Evolutionary conservation across 2,888 invertebrate genomes (phyloP).

Genomic region (Lamellibrachia satsuma): DNA sequence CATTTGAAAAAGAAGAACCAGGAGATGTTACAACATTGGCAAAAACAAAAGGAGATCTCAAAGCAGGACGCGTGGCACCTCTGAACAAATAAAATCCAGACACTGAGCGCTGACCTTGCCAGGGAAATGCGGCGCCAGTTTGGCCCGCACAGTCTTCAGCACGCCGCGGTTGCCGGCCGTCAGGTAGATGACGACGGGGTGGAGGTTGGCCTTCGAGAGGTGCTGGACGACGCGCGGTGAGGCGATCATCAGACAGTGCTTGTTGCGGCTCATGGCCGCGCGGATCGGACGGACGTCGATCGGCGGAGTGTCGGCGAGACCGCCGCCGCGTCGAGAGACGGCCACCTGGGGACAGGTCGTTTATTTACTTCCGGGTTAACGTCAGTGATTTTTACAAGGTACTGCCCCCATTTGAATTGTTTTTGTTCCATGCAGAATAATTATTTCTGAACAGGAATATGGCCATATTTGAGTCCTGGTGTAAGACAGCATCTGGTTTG

Average conservation of each 20-base stretch:
- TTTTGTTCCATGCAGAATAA: no score
- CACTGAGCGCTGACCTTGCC: constrained; percentile 28
- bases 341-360: neutral
- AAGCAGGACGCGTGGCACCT: no score
- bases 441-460: no score
- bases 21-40: no score
- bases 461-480: no score
- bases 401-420: no score
- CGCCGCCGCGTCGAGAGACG: neutral
- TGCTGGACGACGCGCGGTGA: constrained; percentile 38
- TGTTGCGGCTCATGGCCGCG: constrained; percentile 33
- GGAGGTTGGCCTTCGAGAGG: constrained; percentile 39
- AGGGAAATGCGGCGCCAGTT: constrained; percentile 41
- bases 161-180: constrained; percentile 40
- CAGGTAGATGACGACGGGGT: constrained; percentile 44
- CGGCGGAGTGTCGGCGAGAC: constrained; percentile 20
- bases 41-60: no score
- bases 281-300: constrained; percentile 35
- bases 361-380: neutral
- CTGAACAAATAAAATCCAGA: no score
- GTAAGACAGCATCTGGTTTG: no score
- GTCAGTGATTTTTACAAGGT: constrained; percentile 23
- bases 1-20: no score
- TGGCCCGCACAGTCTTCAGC: constrained; percentile 38
- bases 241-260: constrained; percentile 42